These are phyloP conservation scores for Caloenas nicobarica DNA, from an alignment of 2,113 vertebrate species.

Conservation along the genomic window DNA sequence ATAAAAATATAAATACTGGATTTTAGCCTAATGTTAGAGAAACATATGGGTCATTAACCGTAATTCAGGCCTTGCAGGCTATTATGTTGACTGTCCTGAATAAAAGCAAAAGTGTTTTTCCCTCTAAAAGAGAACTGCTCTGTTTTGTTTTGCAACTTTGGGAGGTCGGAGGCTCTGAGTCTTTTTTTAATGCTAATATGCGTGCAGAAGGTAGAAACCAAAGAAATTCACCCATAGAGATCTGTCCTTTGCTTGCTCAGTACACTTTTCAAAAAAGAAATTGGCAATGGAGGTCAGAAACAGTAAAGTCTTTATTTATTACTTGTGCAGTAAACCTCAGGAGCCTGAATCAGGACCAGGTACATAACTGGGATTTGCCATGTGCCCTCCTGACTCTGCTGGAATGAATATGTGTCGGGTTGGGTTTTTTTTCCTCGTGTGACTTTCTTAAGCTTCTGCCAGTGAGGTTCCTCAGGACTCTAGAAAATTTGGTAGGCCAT, in stretches of 20 bases:
- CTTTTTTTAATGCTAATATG: background rate
- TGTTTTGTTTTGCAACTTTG: background rate
- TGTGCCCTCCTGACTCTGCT: background rate
- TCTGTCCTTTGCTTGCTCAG: background rate
- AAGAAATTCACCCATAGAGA: background rate
- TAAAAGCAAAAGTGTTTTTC: background rate
- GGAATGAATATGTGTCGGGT: background rate
- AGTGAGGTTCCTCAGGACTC: background rate
- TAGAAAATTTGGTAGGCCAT: background rate
- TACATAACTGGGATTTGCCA: background rate
- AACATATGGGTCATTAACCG: slow-evolving; percentile 37
- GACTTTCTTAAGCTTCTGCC: background rate
- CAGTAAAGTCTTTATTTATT: background rate
- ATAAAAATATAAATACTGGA: slow-evolving; percentile 40
- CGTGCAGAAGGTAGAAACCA: background rate
- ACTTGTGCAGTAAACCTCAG: background rate
- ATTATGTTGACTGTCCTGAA: background rate
- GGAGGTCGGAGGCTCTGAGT: too few relatives aligned
- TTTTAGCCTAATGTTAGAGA: background rate
- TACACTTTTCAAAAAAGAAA: background rate
- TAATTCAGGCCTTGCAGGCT: slow-evolving; percentile 31
- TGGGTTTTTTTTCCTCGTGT: background rate
- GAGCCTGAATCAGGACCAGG: background rate
- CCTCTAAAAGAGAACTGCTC: background rate
- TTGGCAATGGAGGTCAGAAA: background rate